These are phyloP conservation scores for Brachionus plicatilis DNA, from an alignment of 1,140 invertebrate genomes.

Conservation along the genomic window DNA sequence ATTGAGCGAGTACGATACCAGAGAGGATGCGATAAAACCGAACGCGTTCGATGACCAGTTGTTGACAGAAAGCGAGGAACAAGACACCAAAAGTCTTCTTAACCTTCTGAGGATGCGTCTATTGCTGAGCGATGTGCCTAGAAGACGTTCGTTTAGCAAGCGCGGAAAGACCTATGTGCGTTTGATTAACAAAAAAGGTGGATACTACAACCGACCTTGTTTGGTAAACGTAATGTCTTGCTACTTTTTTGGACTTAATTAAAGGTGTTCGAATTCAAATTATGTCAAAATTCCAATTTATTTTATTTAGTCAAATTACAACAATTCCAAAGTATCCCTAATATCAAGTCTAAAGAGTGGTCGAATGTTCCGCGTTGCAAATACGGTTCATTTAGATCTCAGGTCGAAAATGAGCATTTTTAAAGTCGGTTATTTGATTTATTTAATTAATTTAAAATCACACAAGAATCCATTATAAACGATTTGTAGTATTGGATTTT, in stretches of 20 bases:
- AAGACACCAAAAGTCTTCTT: not conserved
- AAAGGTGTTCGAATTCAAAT: not conserved
- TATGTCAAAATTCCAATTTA: not conserved
- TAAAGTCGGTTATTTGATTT: not conserved
- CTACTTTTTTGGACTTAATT: slow-evolving; percentile 32
- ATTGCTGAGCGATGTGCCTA: not conserved
- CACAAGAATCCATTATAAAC: not conserved
- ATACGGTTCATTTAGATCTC: not conserved
- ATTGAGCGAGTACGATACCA: not conserved
- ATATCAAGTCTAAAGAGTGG: not conserved
- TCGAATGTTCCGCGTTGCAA: not conserved
- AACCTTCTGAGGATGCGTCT: not conserved
- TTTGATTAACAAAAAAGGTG: slow-evolving; percentile 34
- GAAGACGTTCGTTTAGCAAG: not conserved
- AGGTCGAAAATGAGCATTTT: not conserved
- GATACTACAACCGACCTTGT: slow-evolving; percentile 28
- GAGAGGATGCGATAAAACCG: not conserved
- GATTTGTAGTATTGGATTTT: not conserved
- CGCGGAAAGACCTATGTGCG: slow-evolving; percentile 16
- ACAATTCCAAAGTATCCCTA: not conserved
- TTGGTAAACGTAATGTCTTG: slow-evolving; percentile 37
- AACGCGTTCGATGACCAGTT: not conserved
- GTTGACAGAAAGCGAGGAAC: not conserved
- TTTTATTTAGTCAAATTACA: not conserved
- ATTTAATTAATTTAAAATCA: not conserved